Evolutionary conservation across 2,888 invertebrate species (phyloP).

Genomic region (Synergus gifuensis): DNA sequence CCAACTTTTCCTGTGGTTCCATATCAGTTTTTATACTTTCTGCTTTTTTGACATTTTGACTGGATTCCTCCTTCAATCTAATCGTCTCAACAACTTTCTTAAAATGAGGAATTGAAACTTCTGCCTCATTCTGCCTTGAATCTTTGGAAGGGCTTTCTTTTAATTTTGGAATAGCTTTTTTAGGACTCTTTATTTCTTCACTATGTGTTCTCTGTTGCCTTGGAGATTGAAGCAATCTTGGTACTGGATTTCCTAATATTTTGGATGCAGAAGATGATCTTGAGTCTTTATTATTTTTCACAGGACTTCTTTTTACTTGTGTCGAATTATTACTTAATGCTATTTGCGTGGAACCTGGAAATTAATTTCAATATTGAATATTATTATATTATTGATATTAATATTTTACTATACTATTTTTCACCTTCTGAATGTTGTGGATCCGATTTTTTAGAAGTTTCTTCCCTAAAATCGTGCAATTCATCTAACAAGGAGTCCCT

Average conservation of each 20-base stretch:
- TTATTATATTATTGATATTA: too few relatives aligned
- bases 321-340: background rate
- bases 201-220: background rate
- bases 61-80: background rate
- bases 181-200: background rate
- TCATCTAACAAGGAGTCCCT: background rate
- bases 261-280: background rate
- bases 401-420: too few relatives aligned
- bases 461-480: background rate
- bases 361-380: background rate
- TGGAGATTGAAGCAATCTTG: background rate
- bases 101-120: background rate
- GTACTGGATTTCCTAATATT: background rate
- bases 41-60: background rate
- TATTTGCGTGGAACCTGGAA: background rate
- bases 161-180: background rate
- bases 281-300: background rate
- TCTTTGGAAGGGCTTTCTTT: too few relatives aligned
- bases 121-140: background rate
- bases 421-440: background rate
- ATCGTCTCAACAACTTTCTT: constrained; percentile 7
- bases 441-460: background rate
- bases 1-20: background rate
- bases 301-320: background rate
- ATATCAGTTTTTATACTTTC: background rate